Base-by-base conservation (phyloP, 2,797 vertebrate genomes). In the Sebastes trivittatus region DNA sequence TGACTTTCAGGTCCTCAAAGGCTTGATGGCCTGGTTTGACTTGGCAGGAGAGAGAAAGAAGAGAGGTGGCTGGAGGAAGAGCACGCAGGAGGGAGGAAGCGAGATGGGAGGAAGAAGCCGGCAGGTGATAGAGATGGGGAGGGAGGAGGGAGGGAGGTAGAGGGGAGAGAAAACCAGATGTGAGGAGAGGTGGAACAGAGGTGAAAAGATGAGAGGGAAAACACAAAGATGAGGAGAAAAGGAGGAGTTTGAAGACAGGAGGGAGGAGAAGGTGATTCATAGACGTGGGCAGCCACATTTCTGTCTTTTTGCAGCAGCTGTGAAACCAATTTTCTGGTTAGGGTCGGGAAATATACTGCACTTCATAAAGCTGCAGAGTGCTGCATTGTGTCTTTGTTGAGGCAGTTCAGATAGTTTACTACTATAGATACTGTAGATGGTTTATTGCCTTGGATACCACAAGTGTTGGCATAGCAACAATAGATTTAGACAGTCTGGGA, bases 1-100 rank as follows among this genome's bases (percentile, higher is more conserved):
- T 95, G 92, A 93, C 93, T 95, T 94, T 93, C 90, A 93, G 91
- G 91, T 94, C 94, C 93, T 94, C 88, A 87, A 94, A 95, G 93
- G 93, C 93, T 89, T 77, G 80, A 85, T 95, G 94, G 92, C 93
- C 94, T 94, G 92, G 92, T 94, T 94, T 93, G 91, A 94, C 90
- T 94, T 83, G 85, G 85, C 84, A 85, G 86, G 81, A 87, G 87
- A 80, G 80, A 84, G 58, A 81, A 78, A 75, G 82, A 75, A 76
- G 82, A 84, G 84, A 84, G 84, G 84, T 86, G 78, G 82, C 77
- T 76, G 72, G 42, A 70, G 62, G 52, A 52, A 58, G 55, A 77
- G 14, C 49, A 38, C 2, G 84, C 84, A 85, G 86, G 79, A 87
- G 87, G 78, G 80, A 84, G 58, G 82, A 73, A 76, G 81, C 59